These are phyloP conservation scores for Watsonalla cultraria DNA, from an alignment of 2,888 invertebrate genomes.

Conservation along the genomic window DNA sequence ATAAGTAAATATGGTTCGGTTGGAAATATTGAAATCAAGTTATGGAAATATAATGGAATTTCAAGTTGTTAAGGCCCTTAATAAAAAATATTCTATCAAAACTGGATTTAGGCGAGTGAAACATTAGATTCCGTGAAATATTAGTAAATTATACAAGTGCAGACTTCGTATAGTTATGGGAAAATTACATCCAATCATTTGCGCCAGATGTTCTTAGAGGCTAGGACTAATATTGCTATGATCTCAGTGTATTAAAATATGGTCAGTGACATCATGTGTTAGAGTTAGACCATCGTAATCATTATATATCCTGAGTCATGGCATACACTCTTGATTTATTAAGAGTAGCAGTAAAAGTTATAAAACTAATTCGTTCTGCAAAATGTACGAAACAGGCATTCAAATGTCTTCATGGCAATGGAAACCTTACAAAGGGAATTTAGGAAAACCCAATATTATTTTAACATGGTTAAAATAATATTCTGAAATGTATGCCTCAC, in stretches of 20 bases:
- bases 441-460: no score
- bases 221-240: not conserved
- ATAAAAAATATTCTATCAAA: no score
- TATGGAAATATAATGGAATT: not conserved
- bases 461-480: no score
- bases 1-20: not conserved
- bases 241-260: not conserved
- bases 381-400: no score
- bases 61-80: no score
- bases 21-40: not conserved
- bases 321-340: not conserved
- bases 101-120: no score
- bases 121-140: no score
- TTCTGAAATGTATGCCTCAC: not conserved
- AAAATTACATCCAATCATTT: not conserved
- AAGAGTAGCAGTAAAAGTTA: not conserved
- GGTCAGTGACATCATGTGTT: not conserved
- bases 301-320: not conserved
- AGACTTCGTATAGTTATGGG: not conserved
- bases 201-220: not conserved
- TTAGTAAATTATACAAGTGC: no score
- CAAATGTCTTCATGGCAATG: no score
- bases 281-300: not conserved
- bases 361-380: no score
- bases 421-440: no score